Conservation (phyloP, 2,113 vertebrate species). For the Rhynchopsitta pachyrhyncha region DNA sequence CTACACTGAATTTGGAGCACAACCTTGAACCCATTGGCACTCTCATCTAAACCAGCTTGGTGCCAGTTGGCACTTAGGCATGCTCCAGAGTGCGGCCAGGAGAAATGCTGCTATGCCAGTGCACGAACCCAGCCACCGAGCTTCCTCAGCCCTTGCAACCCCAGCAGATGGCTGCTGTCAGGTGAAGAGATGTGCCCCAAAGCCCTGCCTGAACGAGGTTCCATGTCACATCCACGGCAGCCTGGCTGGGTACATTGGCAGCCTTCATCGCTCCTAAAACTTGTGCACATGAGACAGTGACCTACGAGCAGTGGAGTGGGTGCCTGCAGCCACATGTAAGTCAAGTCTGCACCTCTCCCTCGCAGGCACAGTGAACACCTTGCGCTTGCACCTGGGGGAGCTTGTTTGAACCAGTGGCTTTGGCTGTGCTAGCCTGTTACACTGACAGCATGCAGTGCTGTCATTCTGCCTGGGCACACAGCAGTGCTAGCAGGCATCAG, state of each 20-base stretch:
- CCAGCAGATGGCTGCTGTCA: accelerated
- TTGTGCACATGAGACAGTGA: accelerated
- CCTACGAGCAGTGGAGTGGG: accelerated
- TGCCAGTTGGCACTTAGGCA: not conserved
- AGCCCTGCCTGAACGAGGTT: not conserved
- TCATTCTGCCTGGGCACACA: not conserved
- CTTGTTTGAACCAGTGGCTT: not conserved
- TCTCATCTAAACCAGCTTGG: not conserved
- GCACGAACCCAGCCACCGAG: accelerated
- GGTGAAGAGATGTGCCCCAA: not conserved
- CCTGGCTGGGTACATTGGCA: not conserved
- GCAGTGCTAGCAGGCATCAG: not conserved
- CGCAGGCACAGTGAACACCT: not conserved
- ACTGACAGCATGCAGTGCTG: not conserved
- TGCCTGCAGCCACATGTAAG: not conserved
- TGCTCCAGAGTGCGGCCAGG: not conserved
- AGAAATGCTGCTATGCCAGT: not conserved
- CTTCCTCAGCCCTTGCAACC: not conserved
- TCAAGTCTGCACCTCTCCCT: not conserved
- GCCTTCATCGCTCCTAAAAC: not conserved
- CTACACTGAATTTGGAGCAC: not conserved
- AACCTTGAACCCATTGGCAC: not conserved
- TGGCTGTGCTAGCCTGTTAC: not conserved
- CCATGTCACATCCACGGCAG: accelerated
- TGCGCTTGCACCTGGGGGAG: not conserved